A percentile compares a stretch with the other conserved stretches of the same genome.
phyloP scores from a whole-genome alignment of 64 coral and sea anemone species.

The Pachyseris speciosa region DNA sequence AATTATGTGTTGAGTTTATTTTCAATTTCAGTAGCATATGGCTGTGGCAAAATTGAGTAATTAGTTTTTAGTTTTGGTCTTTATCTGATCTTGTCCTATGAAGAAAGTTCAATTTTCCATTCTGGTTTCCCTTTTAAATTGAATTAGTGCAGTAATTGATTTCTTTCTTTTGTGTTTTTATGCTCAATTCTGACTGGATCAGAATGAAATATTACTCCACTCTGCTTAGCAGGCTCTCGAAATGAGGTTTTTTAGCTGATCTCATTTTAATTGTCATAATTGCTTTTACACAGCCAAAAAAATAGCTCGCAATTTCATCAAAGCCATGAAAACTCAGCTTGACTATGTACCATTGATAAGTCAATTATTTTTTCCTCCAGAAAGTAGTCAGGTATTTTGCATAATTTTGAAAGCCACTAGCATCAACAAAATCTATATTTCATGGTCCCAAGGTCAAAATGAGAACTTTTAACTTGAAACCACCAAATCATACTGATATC shows the following conservation, averaged over 20 bases:
- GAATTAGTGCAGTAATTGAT: constrained; percentile 95
- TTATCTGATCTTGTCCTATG: constrained; percentile 79
- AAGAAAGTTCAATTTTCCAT: constrained; percentile 90
- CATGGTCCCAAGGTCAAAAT: constrained; percentile 42
- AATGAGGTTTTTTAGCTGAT: constrained; percentile 77
- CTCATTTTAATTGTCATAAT: constrained; percentile 82
- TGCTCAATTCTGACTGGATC: constrained; percentile 73
- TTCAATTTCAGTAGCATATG: constrained; percentile 50
- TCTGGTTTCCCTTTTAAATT: constrained; percentile 78
- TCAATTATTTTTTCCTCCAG: constrained; percentile 1
- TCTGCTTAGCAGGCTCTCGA: constrained; percentile 66
- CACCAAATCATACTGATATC: constrained; percentile 48
- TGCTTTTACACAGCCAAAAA: background rate
- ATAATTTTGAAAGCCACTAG: constrained; percentile 22
- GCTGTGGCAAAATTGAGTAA: constrained; percentile 46
- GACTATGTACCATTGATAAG: background rate
- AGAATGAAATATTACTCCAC: constrained; percentile 79
- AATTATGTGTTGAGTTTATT: constrained; percentile 31
- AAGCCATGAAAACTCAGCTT: background rate
- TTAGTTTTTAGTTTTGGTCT: constrained; percentile 79
- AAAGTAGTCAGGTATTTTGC: background rate
- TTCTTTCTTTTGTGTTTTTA: constrained; percentile 77
- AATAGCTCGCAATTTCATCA: constrained; percentile 3
- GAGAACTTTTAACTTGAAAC: constrained; percentile 32
- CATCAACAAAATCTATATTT: constrained; percentile 48